Conservation (phyloP, 2,797 vertebrate genomes). For the Pseudochirops cupreus region DNA sequence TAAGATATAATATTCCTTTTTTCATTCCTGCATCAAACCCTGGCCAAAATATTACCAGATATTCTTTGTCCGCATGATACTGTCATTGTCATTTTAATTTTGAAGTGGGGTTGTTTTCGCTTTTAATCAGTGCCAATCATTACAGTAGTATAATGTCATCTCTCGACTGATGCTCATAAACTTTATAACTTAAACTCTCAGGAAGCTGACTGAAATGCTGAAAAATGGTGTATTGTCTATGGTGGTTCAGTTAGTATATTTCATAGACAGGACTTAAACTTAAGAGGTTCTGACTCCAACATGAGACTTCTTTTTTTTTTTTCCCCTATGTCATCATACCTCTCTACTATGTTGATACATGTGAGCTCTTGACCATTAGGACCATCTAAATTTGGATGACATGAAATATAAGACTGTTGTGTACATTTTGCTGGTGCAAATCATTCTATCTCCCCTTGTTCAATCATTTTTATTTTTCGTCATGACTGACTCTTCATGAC, state of each 20-base stretch:
- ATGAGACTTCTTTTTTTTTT: not conserved
- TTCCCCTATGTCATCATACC: not conserved
- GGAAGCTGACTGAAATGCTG: not conserved
- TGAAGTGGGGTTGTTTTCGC: not conserved
- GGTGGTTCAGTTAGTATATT: not conserved
- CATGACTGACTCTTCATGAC: not conserved
- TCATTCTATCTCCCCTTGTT: not conserved
- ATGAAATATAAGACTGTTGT: not conserved
- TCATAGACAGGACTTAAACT: not conserved
- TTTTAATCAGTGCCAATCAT: not conserved
- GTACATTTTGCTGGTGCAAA: not conserved
- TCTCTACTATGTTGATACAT: not conserved
- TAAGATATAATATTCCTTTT: not conserved
- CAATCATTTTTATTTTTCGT: not conserved
- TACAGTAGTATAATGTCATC: not conserved
- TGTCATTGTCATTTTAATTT: not conserved
- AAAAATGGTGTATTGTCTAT: not conserved
- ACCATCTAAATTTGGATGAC: not conserved
- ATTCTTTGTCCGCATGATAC: not conserved
- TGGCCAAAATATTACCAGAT: not conserved
- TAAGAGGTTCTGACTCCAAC: not conserved
- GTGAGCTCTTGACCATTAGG: not conserved
- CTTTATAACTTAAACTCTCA: not conserved
- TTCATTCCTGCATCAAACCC: not conserved
- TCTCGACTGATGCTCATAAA: not conserved